Evolutionary conservation across 2,888 invertebrate genomes (phyloP).

Genomic region (Pachydiplax longipennis): DNA sequence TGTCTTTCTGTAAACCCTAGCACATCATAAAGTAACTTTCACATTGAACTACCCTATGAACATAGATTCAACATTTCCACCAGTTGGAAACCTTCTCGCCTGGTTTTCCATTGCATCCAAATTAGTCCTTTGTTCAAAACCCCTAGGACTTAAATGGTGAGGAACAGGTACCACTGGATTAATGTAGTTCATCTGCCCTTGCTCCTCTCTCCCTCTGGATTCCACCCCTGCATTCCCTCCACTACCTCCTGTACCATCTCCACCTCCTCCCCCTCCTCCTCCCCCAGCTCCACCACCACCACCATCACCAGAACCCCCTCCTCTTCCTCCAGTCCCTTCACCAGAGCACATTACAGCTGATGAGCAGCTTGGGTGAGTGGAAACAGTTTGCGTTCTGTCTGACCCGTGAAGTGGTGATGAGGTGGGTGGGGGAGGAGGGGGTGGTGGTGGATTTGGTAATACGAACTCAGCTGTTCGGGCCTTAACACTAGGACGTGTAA

Average conservation of each 20-base stretch:
- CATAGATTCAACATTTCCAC: conserved; percentile 40
- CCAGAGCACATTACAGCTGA: conserved; percentile 32
- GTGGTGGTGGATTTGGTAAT: conserved; percentile 15
- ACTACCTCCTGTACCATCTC: neutral
- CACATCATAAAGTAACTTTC: neutral
- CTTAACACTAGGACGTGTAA: conserved; percentile 79
- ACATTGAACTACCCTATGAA: conserved; percentile 16
- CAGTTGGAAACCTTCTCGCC: conserved; percentile 37
- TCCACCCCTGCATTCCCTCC: conserved; percentile 31
- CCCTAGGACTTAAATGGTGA: conserved; percentile 33
- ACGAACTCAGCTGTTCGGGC: conserved; percentile 60
- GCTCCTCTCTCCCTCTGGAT: conserved; percentile 30
- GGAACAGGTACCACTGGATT: conserved; percentile 31
- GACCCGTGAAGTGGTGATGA: conserved; percentile 55
- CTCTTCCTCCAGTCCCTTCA: conserved; percentile 13
- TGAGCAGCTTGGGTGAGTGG: conserved; percentile 32
- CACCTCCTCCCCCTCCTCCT: conserved; percentile 13
- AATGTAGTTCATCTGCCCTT: conserved; percentile 35
- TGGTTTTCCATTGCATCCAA: conserved; percentile 19
- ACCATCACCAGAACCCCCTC: neutral
- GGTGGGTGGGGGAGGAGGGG: conserved; percentile 53
- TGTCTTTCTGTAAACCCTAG: neutral
- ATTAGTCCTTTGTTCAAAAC: conserved; percentile 38
- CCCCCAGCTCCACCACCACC: neutral
- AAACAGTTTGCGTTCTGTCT: conserved; percentile 18